These are phyloP conservation scores for Cecidostiba fungosa DNA, from an alignment of 2,888 invertebrate genomes.

Conservation along the genomic window DNA sequence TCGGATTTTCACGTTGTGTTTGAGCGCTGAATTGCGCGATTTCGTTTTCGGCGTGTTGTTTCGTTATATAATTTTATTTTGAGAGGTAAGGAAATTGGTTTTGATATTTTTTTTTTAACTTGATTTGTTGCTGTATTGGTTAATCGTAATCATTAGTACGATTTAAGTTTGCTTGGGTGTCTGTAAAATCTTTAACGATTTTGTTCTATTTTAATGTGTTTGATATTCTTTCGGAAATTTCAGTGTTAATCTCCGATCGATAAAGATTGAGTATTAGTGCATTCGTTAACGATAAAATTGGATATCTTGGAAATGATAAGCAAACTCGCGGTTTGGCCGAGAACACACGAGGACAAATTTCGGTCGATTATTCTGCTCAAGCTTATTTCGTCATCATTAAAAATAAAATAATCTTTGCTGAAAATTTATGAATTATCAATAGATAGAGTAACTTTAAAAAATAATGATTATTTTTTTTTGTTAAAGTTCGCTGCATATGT, in stretches of 20 bases:
- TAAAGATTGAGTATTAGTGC: background rate
- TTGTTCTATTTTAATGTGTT: too few species aligned
- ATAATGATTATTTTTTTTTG: background rate
- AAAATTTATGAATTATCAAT: too few species aligned
- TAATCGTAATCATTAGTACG: background rate
- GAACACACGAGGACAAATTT: background rate
- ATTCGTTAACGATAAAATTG: background rate
- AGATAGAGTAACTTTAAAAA: background rate
- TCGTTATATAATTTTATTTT: background rate
- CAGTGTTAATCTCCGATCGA: background rate
- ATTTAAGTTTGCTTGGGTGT: background rate
- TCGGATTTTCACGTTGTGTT: too few species aligned
- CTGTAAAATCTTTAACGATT: too few species aligned
- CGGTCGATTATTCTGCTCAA: background rate
- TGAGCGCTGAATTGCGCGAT: too few species aligned
- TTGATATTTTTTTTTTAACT: too few species aligned
- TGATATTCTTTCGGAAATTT: background rate
- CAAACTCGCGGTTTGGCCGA: background rate
- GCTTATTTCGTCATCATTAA: background rate
- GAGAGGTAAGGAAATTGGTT: too few species aligned
- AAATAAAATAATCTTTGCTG: background rate
- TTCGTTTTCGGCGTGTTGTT: too few species aligned
- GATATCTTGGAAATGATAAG: conserved; percentile 30
- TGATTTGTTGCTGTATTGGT: too few species aligned
- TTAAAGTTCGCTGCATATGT: background rate